These are phyloP conservation scores for Poecilia latipinna DNA, from an alignment of 2,113 vertebrate species.

Conservation along the genomic window DNA sequence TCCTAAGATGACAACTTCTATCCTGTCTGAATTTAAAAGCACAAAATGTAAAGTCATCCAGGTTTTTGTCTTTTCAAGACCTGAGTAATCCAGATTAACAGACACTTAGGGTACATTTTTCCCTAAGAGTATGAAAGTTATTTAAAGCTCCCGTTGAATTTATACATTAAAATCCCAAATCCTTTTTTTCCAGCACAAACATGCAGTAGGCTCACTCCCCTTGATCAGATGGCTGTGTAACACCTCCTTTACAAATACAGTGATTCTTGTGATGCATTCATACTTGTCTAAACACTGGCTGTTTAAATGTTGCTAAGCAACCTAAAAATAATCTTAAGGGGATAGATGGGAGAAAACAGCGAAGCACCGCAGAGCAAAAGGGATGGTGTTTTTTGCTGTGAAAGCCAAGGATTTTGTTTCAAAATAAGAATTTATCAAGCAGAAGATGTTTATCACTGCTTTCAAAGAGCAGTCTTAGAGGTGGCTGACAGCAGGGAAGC, in stretches of 20 bases:
- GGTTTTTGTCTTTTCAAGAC: not conserved
- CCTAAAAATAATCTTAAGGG: constrained; percentile 77
- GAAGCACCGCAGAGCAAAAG: constrained; percentile 41
- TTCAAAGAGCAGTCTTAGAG: constrained; percentile 17
- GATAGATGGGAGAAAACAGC: constrained; percentile 48
- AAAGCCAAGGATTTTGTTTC: constrained; percentile 21
- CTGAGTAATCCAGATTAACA: not conserved
- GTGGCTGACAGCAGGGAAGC: constrained; percentile 15
- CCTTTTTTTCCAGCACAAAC: too few relatives aligned
- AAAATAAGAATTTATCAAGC: constrained; percentile 20
- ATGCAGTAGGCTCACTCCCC: too few relatives aligned
- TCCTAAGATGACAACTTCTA: not conserved
- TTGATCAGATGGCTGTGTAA: constrained; percentile 1
- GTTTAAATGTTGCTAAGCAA: constrained; percentile 80
- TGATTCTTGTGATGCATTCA: constrained; percentile 47
- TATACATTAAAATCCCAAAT: not conserved
- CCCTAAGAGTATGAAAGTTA: not conserved
- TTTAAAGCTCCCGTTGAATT: not conserved
- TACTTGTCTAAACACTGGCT: constrained; percentile 39
- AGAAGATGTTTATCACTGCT: constrained; percentile 7
- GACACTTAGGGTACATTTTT: too few relatives aligned
- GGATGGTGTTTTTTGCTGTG: constrained; percentile 20
- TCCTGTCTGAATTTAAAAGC: not conserved
- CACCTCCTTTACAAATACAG: constrained; percentile 8
- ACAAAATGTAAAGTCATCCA: not conserved